phyloP scores from a whole-genome alignment of 2,113 vertebrate species.

The Capricornis sumatraensis region DNA sequence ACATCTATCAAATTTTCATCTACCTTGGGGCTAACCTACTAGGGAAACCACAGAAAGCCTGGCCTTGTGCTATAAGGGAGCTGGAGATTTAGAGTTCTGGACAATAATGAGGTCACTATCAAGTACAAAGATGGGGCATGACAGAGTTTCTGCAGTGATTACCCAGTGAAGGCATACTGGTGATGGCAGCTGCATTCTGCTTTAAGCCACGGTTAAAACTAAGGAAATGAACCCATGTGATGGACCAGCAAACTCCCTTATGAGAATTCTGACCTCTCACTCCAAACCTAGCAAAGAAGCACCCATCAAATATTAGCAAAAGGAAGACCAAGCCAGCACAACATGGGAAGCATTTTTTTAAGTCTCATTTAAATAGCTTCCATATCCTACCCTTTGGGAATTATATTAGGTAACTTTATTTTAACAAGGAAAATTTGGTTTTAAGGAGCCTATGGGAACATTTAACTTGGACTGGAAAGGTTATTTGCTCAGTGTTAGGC shows the following conservation, averaged over 20 bases:
- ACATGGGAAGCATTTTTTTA: fast-evolving
- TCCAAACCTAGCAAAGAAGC: background rate
- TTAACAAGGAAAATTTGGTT: slow-evolving; percentile 62
- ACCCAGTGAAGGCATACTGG: background rate
- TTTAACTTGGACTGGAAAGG: slow-evolving; percentile 57
- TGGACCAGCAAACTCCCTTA: background rate
- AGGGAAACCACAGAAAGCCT: slow-evolving; percentile 37
- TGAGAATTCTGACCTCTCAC: background rate
- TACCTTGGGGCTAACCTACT: slow-evolving; percentile 46
- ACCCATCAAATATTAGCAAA: background rate
- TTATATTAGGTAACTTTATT: slow-evolving; percentile 45
- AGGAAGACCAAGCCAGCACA: background rate
- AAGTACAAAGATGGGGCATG: slow-evolving; percentile 64
- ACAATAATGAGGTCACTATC: background rate
- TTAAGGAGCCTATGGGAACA: slow-evolving; percentile 57
- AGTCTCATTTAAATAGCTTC: slow-evolving; percentile 44
- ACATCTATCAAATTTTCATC: slow-evolving; percentile 71
- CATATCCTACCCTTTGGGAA: slow-evolving; percentile 9
- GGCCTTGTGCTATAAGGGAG: slow-evolving; percentile 44
- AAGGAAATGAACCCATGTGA: background rate
- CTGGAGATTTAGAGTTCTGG: slow-evolving; percentile 33
- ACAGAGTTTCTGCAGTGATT: slow-evolving; percentile 34
- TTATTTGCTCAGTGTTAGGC: slow-evolving; percentile 62
- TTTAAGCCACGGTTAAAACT: background rate
- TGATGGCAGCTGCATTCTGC: slow-evolving; percentile 37